A percentile compares a stretch with the other conserved stretches of the same genome.
Conservation (phyloP, 2,888 invertebrate genomes). For the Cerceris ruficornis region DNA sequence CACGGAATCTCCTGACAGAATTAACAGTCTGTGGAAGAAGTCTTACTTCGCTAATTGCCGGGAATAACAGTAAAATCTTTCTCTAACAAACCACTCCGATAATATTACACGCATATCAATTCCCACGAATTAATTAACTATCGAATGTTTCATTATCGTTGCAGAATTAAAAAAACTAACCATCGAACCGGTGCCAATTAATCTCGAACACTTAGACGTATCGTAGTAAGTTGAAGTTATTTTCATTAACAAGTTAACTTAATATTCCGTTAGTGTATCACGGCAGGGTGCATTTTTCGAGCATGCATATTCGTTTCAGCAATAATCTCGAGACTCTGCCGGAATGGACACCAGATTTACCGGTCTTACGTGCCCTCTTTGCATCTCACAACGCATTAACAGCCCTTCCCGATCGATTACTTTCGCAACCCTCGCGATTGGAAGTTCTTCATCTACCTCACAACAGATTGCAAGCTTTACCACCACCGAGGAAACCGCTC, state of each 20-base stretch:
- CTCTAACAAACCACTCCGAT: background rate
- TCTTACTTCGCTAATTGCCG: constrained; percentile 89
- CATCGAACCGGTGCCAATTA: constrained; percentile 87
- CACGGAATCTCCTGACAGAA: constrained; percentile 89
- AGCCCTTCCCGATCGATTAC: constrained; percentile 88
- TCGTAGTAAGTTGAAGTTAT: constrained; percentile 84
- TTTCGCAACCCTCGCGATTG: constrained; percentile 88
- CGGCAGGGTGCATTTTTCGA: no score
- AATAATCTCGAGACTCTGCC: constrained; percentile 89
- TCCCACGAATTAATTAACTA: background rate
- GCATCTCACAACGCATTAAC: constrained; percentile 89
- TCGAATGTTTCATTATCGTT: constrained; percentile 59
- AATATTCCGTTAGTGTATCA: no score
- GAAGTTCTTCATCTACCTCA: constrained; percentile 90
- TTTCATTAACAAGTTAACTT: background rate
- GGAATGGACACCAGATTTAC: constrained; percentile 90
- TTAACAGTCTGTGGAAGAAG: constrained; percentile 90
- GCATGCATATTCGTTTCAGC: constrained; percentile 66
- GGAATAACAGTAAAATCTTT: constrained; percentile 88
- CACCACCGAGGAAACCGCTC: constrained; percentile 88
- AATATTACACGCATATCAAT: background rate
- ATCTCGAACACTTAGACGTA: constrained; percentile 89
- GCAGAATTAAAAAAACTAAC: constrained; percentile 88
- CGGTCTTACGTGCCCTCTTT: constrained; percentile 87
- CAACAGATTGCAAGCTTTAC: constrained; percentile 89